Conservation (phyloP, 2,113 vertebrate species). For the Saccopteryx leptura region DNA sequence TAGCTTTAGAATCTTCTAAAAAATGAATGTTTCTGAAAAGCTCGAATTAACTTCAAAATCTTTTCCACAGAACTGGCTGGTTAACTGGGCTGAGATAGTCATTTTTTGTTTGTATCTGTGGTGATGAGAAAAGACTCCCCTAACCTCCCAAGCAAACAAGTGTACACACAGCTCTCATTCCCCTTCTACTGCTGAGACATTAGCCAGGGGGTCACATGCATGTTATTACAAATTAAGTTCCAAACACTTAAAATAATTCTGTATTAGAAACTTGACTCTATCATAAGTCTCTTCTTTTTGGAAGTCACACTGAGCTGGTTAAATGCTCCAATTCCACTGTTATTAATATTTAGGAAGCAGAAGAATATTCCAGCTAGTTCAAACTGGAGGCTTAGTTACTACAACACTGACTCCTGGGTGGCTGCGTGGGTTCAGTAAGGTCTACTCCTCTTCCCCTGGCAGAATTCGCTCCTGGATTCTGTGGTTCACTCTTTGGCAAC, state of each 20-base stretch:
- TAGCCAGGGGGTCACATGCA: constrained; percentile 96
- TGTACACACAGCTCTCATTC: constrained; percentile 80
- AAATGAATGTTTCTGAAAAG: constrained; percentile 80
- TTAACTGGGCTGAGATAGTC: constrained; percentile 81
- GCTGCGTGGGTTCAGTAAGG: constrained; percentile 96
- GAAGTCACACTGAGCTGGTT: constrained; percentile 92
- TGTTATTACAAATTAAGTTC: constrained; percentile 91
- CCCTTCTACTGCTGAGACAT: constrained; percentile 89
- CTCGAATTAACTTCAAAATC: constrained; percentile 82
- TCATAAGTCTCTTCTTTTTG: constrained; percentile 94
- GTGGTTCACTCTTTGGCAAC: constrained; percentile 97
- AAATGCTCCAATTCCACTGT: constrained; percentile 93
- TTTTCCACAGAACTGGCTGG: constrained; percentile 82
- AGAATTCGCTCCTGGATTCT: constrained; percentile 91
- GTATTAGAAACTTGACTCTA: constrained; percentile 97
- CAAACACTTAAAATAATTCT: constrained; percentile 90
- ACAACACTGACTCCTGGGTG: constrained; percentile 96
- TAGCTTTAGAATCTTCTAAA: constrained; percentile 85
- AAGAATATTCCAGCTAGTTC: constrained; percentile 88
- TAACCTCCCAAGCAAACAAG: constrained; percentile 84
- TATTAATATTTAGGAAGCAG: constrained; percentile 92
- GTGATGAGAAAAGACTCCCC: constrained; percentile 70
- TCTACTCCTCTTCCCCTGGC: constrained; percentile 96
- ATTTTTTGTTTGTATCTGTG: constrained; percentile 77
- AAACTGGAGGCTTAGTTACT: constrained; percentile 93